Evolutionary conservation across 2,113 vertebrate species (phyloP).

Genomic region (Hippocampus guttulatus): DNA sequence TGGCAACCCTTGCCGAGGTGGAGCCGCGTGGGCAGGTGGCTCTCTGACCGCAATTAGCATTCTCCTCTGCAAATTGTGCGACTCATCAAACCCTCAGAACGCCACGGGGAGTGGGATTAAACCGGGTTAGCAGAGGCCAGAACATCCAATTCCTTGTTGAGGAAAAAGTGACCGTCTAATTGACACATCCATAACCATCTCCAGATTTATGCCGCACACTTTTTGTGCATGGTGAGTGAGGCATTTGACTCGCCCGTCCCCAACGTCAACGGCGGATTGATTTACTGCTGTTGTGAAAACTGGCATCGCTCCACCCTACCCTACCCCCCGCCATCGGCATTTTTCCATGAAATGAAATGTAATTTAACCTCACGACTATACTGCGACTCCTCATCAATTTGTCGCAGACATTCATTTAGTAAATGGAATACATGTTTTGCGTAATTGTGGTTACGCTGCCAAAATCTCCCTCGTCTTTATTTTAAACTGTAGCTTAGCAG

Average conservation of each 20-base stretch:
- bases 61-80: conserved; percentile 41
- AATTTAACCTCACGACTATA: conserved; percentile 11
- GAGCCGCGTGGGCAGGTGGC: conserved; percentile 47
- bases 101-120: conserved; percentile 46
- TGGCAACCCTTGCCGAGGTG: conserved; percentile 36
- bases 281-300: conserved; percentile 24
- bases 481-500: conserved; percentile 35
- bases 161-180: conserved; percentile 44
- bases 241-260: conserved; percentile 23
- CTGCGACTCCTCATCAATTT: conserved; percentile 19
- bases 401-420: conserved; percentile 12
- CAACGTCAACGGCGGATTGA: conserved; percentile 43
- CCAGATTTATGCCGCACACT: conserved; percentile 29
- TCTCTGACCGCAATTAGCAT: conserved; percentile 47
- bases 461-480: conserved; percentile 16
- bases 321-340: conserved; percentile 22
- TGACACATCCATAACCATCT: conserved; percentile 42
- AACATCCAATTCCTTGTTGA: conserved; percentile 38
- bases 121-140: conserved; percentile 38
- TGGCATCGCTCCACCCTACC: not conserved
- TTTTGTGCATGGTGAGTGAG: conserved; percentile 31
- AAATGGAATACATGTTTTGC: conserved; percentile 22
- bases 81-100: conserved; percentile 41
- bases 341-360: conserved; percentile 39
- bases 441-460: conserved; percentile 18